These are phyloP conservation scores for Neotoma lepida DNA, from an alignment of 2,113 vertebrate species.

Conservation along the genomic window DNA sequence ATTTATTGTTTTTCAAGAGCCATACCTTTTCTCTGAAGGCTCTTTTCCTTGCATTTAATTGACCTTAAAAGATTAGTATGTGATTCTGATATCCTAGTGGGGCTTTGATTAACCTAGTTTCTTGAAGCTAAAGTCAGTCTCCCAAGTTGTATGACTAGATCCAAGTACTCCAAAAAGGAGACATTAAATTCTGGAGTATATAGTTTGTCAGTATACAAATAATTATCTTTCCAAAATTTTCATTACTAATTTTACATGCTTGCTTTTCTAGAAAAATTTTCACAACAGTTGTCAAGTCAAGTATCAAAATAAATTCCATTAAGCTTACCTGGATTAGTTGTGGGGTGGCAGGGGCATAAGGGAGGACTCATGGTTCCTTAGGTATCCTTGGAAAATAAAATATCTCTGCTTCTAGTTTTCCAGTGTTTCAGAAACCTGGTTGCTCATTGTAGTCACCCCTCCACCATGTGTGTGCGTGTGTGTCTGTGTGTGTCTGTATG, in stretches of 20 bases:
- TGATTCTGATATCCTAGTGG: not conserved
- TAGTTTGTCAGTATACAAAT: not conserved
- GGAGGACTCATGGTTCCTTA: not conserved
- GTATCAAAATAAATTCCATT: conserved; percentile 3
- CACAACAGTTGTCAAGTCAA: not conserved
- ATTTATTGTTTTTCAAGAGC: not conserved
- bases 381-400: conserved; percentile 7
- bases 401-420: not conserved
- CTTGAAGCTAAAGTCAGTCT: not conserved
- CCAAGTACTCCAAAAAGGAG: not conserved
- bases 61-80: not conserved
- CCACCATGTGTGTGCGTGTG: no score
- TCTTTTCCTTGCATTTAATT: not conserved
- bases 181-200: not conserved
- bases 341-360: not conserved
- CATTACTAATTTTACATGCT: conserved; percentile 23
- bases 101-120: not conserved
- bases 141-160: not conserved
- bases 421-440: not conserved
- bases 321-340: not conserved
- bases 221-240: not conserved
- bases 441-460: not conserved
- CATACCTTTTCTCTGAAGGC: not conserved
- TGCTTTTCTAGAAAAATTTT: conserved; percentile 18
- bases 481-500: not conserved